Evolutionary conservation across 2,888 invertebrate genomes (phyloP), one percentile per base, ranked within the genome.

Genomic region (Oxystoma pomonae): DNA sequence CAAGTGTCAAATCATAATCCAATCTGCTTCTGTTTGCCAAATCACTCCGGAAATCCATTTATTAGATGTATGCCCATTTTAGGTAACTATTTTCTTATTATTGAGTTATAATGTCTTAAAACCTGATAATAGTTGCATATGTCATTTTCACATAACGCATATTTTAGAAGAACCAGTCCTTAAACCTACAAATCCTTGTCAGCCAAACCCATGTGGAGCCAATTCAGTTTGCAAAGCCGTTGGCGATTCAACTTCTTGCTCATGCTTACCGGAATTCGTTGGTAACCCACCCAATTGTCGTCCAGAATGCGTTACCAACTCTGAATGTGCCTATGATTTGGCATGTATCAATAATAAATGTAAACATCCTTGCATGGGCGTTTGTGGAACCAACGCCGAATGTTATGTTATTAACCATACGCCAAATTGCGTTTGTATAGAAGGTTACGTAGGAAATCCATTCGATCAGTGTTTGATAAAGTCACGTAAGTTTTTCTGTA

Each of bases 1-100:
- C 86, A 88, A 79, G 90, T 92, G 21, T 86, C 91, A 58, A 90
- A 90, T 76, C 90, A 93, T 73, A 91, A 88, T 78, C 92, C 92
- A 2, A 90, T 90, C 76, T 92, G 92, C 76, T 87, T 86, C 59
- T 92, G 92, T 71, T 87, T 87, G 21, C 72, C 81, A 20, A 81
- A 85, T 58, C 87, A 84, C 71, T 87, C 86, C 5, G 92, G 92
- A 57, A 90, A 91, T 84, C 91, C 92, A 1, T 92, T 92, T 74
- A 80, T 87, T 20, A 84, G 87, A 76, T 92, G 92, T 75, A 79
- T 80, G 61, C 78, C 80, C 62, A 81, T 80, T 57, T 65, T 20
- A 58, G 64, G 58, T 59, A 58, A 16, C 12, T 35, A 35, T 35
- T 35, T n/a, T n/a, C n/a, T n/a, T n/a, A n/a, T n/a, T n/a, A n/a